Evolutionary conservation across 2,113 vertebrate genomes (phyloP), one percentile per base, ranked within the genome.

Genomic region (Microtus ochrogaster): DNA sequence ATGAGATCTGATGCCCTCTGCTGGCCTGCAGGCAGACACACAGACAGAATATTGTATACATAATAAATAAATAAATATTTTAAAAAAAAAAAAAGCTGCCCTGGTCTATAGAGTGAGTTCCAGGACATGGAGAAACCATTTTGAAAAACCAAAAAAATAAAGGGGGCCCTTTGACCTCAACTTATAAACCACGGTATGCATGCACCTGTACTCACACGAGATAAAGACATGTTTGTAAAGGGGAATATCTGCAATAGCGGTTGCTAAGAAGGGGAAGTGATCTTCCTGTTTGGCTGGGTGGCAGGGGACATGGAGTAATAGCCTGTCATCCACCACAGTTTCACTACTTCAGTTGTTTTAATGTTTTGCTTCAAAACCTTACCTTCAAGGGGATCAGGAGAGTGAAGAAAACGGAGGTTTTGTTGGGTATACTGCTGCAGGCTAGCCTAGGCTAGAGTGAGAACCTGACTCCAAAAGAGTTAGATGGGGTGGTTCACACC

Each of bases 261-360:
- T 39, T 93, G 72, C 66, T 73, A 22, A 16, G 30, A 68, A 76
- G 44, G 89, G 14, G 83, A 66, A 79, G 41, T 66, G n/a, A n/a
- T 33, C 55, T 49, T 68, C 55, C 68, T 49, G 63, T 0, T 61
- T 28, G n/a, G 52, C 4, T 22, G 0, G 13, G 39, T 82, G 61
- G 39, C 7, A 49, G 55, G 74, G 33, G 65, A 47, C 24, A 70
- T 26, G 47, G 41, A 77, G 36, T 26, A 72, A 36, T 6, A 83
- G 22, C 41, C 26, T 39, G 47, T 89, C 72, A 84, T 89, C 30
- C 65, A 65, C 52, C 24, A 26, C 17, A 85, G 81, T 92, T 84
- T 94, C 91, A 96, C 76, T 92, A 84, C 86, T 66, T 30, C 30
- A 85, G 39, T 77, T 74, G 74, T 44, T 95, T 49, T 92, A 61